phyloP scores from a whole-genome alignment of 2,888 invertebrate genomes.

The Drosophila pegasa region DNA sequence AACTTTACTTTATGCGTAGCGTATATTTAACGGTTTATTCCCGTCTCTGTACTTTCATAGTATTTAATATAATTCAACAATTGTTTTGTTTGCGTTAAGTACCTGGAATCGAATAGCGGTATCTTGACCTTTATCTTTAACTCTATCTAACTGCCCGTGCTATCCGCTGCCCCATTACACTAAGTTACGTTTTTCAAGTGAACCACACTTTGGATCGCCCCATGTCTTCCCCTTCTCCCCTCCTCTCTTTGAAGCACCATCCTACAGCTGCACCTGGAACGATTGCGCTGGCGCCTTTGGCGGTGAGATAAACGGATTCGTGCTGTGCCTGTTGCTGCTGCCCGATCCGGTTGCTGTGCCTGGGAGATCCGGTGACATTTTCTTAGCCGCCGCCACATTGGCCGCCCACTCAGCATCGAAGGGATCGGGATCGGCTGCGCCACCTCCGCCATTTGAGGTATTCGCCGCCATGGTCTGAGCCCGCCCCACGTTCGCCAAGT shows the following conservation, averaged over 20 bases:
- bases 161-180: slow-evolving; percentile 56
- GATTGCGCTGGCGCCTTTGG: slow-evolving; percentile 85
- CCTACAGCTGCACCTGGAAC: slow-evolving; percentile 85
- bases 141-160: slow-evolving; percentile 37
- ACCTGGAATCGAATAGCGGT: slow-evolving; percentile 44
- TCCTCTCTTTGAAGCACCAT: slow-evolving; percentile 4
- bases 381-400: slow-evolving; percentile 83
- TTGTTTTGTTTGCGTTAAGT: slow-evolving; percentile 72
- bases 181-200: slow-evolving; percentile 79
- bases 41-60: slow-evolving; percentile 39
- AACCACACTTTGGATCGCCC: slow-evolving; percentile 74
- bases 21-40: slow-evolving; percentile 26
- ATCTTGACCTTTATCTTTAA: slow-evolving; percentile 32
- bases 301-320: slow-evolving; percentile 85
- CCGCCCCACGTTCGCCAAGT: slow-evolving; percentile 86
- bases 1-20: slow-evolving; percentile 57
- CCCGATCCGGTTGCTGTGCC: slow-evolving; percentile 20
- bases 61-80: slow-evolving; percentile 60
- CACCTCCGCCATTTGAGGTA: slow-evolving; percentile 86
- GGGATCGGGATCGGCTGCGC: slow-evolving; percentile 87
- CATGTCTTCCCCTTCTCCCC: slow-evolving; percentile 5
- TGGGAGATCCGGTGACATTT: slow-evolving; percentile 85
- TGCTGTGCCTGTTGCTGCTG: slow-evolving; percentile 78
- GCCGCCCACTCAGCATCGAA: slow-evolving; percentile 94
- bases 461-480: slow-evolving; percentile 87